Evolutionary conservation across 1,140 invertebrate species (phyloP), one percentile per base, ranked within the genome.

Genomic region (Drosophila kanapiae): DNA sequence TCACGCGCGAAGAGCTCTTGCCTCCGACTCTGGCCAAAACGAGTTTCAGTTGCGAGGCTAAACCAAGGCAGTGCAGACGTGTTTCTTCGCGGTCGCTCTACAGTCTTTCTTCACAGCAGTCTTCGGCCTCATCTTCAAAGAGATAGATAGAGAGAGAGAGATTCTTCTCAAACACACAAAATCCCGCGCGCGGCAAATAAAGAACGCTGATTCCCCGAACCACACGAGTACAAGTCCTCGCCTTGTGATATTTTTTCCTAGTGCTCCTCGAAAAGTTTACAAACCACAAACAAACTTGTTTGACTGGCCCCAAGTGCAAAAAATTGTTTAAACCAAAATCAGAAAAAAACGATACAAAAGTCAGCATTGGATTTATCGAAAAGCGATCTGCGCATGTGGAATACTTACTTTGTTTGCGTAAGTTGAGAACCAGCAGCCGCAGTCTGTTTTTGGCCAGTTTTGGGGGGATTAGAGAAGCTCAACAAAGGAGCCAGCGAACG

Each of bases 41-140:
- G 72, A 90, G 90, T 91, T 91, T 91, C 79, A 91, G 81, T 90
- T 86, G 72, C 85, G 31, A 86, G 63, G 38, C 79, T 69, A 77
- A 75, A 81, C 29, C 64, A 72, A 78, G 13, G 49, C 61, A 57
- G 81, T 68, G 70, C 75, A 69, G 88, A 90, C 90, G 88, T 88
- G 70, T 72, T 60, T 51, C 27, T 13, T 43, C 18, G 56, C 57
- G 40, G 54, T 64, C 58, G 72, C 3, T 59, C 35, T 1, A 3
- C 10, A 1, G 49, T 6, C 10, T 38, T 56, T 56, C 53, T 56
- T 27, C 53, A 14, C 16, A 54, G 18, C 6, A 54, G 23, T 56
- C 53, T 56, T 5, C 33, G 23, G 16, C 1, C 0, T 6, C 51
- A 56, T 38, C 5, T 6, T 1, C 4, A 38, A 14, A 14, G 6